A percentile compares a stretch with the other conserved stretches of the same genome.
Evolutionary conservation across 2,113 vertebrate species (phyloP).

Genomic region (Pantherophis guttatus): DNA sequence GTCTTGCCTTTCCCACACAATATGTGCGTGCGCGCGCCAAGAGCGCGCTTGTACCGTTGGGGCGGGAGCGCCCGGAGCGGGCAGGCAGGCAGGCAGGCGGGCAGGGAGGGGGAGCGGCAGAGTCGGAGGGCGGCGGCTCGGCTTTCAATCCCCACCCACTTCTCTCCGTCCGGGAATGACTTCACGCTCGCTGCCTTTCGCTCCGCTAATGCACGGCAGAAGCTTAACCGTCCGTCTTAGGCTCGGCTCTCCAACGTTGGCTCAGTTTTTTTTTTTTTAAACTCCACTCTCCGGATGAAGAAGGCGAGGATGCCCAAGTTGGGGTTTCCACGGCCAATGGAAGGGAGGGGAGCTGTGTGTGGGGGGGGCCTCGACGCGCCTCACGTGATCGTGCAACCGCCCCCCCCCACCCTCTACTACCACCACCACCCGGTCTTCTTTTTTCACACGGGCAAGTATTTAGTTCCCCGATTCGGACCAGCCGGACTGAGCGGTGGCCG

Average conservation of each 20-base stretch:
- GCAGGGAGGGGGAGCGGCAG: background rate
- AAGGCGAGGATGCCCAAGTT: conserved; percentile 77
- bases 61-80: background rate
- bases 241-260: conserved; percentile 23
- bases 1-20: background rate
- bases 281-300: conserved; percentile 79
- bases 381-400: conserved; percentile 78
- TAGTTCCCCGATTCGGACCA: conserved; percentile 77
- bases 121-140: conserved; percentile 33
- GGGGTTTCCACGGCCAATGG: conserved; percentile 78
- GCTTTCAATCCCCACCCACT: conserved; percentile 63
- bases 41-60: background rate
- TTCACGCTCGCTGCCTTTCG: conserved; percentile 55
- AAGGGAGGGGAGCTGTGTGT: background rate
- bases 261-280: conserved; percentile 47
- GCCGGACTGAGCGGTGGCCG: background rate
- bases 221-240: conserved; percentile 79
- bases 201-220: conserved; percentile 73
- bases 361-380: conserved; percentile 52
- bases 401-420: too few species aligned
- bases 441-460: conserved; percentile 73
- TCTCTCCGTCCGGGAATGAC: conserved; percentile 64
- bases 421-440: conserved; percentile 56
- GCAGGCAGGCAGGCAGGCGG: background rate
- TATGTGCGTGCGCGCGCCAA: background rate